Conservation (phyloP, 2,888 invertebrate genomes). For the Brachylomia viminalis region DNA sequence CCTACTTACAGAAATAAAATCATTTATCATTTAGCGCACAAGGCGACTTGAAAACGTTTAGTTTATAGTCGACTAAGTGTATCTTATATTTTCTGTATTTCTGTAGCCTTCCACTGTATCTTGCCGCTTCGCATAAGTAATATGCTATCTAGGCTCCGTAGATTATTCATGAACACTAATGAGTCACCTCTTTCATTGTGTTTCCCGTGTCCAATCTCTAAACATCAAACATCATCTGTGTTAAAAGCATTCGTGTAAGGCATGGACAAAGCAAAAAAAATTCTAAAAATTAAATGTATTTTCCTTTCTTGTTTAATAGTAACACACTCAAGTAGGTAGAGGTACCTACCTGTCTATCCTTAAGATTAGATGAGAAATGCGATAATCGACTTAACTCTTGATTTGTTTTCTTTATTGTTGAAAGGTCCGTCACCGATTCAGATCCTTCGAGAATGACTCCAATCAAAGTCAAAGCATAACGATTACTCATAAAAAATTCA, state of each 20-base stretch:
- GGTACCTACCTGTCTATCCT: background rate
- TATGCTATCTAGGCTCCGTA: slow-evolving; percentile 33
- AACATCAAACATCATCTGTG: slow-evolving; percentile 5
- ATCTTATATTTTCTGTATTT: background rate
- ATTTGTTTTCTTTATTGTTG: slow-evolving; percentile 18
- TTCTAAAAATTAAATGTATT: background rate
- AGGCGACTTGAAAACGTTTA: background rate
- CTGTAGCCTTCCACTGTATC: background rate
- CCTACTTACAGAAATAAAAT: too few species aligned
- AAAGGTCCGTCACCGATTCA: background rate
- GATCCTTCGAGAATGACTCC: background rate
- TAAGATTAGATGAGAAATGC: background rate
- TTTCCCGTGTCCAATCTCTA: slow-evolving; percentile 33
- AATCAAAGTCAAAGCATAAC: slow-evolving; percentile 11
- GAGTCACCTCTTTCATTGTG: slow-evolving; percentile 62
- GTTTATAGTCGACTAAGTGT: background rate
- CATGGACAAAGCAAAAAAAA: background rate
- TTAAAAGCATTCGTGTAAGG: background rate
- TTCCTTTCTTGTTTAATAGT: background rate
- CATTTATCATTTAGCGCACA: too few species aligned
- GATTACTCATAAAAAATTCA: slow-evolving; percentile 28
- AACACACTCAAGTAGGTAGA: background rate
- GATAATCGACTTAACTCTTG: slow-evolving; percentile 4
- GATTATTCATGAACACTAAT: slow-evolving; percentile 75
- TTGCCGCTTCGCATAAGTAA: slow-evolving; percentile 10